phyloP scores from a whole-genome alignment of 92 coral and sea anemone genomes.

The Nematostella vectensis region DNA sequence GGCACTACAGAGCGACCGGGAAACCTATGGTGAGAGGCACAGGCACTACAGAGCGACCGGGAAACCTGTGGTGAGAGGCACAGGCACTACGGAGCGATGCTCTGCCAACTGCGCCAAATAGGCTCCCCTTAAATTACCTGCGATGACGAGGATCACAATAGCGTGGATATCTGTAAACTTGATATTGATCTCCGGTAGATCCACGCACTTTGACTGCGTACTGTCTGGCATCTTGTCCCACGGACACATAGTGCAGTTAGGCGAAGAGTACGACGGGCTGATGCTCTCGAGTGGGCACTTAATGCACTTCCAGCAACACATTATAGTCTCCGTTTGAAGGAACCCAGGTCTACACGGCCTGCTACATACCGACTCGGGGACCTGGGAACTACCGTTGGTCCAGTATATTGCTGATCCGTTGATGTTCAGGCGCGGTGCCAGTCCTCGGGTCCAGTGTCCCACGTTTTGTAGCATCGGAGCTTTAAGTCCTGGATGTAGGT shows the following conservation, averaged over 20 bases:
- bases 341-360: constrained; percentile 53
- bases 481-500: constrained; percentile 28
- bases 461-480: constrained; percentile 33
- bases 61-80: too few species aligned
- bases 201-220: constrained; percentile 33
- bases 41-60: too few species aligned
- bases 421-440: constrained; percentile 16
- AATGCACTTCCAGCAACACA: constrained; percentile 80
- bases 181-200: constrained; percentile 29
- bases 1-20: too few species aligned
- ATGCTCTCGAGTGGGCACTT: constrained; percentile 29
- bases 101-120: too few species aligned
- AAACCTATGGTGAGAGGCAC: too few species aligned
- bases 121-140: too few species aligned
- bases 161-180: constrained; percentile 20
- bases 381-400: constrained; percentile 39
- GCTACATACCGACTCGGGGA: constrained; percentile 58
- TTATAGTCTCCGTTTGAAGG: constrained; percentile 27
- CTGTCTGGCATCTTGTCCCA: constrained; percentile 36
- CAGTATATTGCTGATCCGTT: constrained; percentile 25
- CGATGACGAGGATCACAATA: constrained; percentile 23
- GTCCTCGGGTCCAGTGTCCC: constrained; percentile 54
- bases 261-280: constrained; percentile 34
- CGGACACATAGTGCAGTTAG: constrained; percentile 49
- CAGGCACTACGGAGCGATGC: too few species aligned